A percentile compares a stretch with the other conserved stretches of the same genome.
phyloP scores from a whole-genome alignment of 2,113 vertebrate genomes.

The Xenotilapia caudafasciata region DNA sequence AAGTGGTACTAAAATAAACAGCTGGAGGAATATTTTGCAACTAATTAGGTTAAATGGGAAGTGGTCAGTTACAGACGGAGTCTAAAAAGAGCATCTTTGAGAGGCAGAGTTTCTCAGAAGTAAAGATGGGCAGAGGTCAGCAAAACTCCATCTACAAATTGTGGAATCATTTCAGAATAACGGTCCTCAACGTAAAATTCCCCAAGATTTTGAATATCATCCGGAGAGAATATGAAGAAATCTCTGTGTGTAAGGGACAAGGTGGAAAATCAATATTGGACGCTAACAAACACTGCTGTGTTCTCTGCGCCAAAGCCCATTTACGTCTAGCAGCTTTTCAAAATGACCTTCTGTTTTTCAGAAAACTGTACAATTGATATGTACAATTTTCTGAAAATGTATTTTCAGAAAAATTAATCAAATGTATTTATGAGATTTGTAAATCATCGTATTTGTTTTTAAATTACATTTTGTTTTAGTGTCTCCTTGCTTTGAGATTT shows the following conservation, averaged over 20 bases:
- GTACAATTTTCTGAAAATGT: neutral
- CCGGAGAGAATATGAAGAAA: neutral
- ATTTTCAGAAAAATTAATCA: neutral
- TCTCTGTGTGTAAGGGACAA: neutral
- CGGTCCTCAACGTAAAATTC: no score
- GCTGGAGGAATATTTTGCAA: neutral
- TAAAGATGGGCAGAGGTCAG: neutral
- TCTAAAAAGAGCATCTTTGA: neutral
- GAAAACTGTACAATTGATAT: neutral
- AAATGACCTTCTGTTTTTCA: neutral
- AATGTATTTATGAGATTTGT: neutral
- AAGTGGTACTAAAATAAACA: neutral
- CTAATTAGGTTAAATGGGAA: neutral
- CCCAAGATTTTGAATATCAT: neutral
- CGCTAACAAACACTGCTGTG: neutral
- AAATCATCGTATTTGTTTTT: neutral
- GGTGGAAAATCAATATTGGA: neutral
- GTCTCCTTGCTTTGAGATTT: neutral
- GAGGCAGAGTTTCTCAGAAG: neutral
- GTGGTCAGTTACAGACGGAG: neutral
- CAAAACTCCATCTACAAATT: neutral
- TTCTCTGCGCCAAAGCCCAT: rapidly evolving
- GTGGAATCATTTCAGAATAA: neutral
- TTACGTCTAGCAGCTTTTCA: neutral
- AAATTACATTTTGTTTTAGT: neutral